Percentiles rank a stretch among this genome's conserved stretches.
Conservation (phyloP, 2,888 invertebrate genomes). For the Rotaria macrura region DNA sequence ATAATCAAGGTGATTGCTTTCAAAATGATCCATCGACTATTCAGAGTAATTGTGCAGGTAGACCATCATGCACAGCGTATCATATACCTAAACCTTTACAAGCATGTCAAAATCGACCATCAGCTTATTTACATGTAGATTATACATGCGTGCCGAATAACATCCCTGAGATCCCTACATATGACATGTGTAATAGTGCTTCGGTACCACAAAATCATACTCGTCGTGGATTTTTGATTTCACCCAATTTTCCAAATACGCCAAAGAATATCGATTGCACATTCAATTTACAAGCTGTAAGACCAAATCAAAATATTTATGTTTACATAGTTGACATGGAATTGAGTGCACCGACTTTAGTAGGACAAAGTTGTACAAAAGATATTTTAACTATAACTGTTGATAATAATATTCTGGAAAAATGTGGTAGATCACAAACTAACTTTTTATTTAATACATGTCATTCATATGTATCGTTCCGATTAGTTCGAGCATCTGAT, state of each 20-base stretch:
- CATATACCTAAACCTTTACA: conserved; percentile 10
- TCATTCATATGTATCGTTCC: neutral
- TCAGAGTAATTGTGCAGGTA: neutral
- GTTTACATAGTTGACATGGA: conserved; percentile 14
- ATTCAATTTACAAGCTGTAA: conserved; percentile 6
- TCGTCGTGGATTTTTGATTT: neutral
- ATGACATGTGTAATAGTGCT: conserved; percentile 2
- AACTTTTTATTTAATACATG: neutral
- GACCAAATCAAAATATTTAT: conserved; percentile 18
- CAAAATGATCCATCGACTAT: conserved; percentile 13
- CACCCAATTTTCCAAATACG: conserved; percentile 28
- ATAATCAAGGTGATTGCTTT: neutral
- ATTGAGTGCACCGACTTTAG: neutral
- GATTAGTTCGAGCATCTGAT: neutral
- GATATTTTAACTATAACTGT: neutral
- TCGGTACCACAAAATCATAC: neutral
- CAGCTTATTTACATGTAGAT: conserved; percentile 20
- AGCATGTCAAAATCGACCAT: conserved; percentile 17
- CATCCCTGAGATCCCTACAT: conserved; percentile 1
- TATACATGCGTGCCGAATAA: conserved; percentile 24
- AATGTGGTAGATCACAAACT: neutral
- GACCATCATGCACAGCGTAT: neutral
- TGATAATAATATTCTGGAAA: neutral
- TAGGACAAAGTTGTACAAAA: neutral
- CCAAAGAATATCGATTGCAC: conserved; percentile 22